Evolutionary conservation across 2,888 invertebrate species (phyloP).

Genomic region (Ophioninae sp.): DNA sequence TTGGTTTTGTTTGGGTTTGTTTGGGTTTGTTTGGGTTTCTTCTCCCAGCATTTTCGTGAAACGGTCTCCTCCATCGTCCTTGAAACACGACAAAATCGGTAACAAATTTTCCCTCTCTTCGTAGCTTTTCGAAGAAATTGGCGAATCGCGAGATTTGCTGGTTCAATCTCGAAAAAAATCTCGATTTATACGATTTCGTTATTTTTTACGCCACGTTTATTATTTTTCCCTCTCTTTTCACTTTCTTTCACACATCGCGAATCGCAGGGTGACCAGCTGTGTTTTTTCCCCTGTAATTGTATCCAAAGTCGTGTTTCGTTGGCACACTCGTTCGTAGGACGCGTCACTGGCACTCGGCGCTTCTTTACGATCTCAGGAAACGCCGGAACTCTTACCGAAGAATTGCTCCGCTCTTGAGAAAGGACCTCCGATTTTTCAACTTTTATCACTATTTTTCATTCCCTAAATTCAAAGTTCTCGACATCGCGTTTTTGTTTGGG

Average conservation of each 20-base stretch:
- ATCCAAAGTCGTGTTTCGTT: slow-evolving; percentile 4
- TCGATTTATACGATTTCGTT: slow-evolving; percentile 59
- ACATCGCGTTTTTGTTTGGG: neutral
- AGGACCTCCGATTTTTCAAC: neutral
- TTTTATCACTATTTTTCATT: neutral
- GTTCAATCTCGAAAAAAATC: slow-evolving; percentile 50
- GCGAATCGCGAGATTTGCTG: slow-evolving; percentile 39
- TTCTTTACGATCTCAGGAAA: slow-evolving; percentile 10
- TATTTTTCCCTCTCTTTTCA: neutral
- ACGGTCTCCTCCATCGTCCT: neutral
- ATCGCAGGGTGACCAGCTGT: neutral
- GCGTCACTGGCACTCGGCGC: slow-evolving; percentile 9
- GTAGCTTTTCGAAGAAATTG: neutral
- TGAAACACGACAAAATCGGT: slow-evolving; percentile 10
- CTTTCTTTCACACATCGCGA: neutral
- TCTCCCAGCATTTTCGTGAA: too few relatives aligned
- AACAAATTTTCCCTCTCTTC: slow-evolving; percentile 26
- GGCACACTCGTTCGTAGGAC: slow-evolving; percentile 27
- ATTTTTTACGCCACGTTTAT: slow-evolving; percentile 40
- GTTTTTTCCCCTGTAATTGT: neutral
- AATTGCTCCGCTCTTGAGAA: neutral
- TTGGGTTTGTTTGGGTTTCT: too few relatives aligned
- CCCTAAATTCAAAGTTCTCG: neutral
- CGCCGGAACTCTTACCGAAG: neutral
- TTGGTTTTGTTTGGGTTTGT: too few relatives aligned